Conservation (phyloP, 2,113 vertebrate genomes). For the Protobothrops mucrosquamatus region DNA sequence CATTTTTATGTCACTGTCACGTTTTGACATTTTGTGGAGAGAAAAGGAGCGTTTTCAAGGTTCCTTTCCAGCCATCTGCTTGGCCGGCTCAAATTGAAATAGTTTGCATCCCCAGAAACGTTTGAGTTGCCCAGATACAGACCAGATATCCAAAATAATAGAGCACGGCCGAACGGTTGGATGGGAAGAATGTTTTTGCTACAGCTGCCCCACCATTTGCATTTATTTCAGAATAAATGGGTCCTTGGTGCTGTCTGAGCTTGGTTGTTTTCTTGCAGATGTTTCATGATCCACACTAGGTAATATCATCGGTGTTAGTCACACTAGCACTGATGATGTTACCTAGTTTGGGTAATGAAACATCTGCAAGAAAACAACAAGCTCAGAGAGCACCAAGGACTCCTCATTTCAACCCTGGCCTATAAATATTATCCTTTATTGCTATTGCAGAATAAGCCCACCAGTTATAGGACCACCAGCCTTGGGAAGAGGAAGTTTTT, state of each 20-base stretch:
- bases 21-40: neutral
- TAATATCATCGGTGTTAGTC: neutral
- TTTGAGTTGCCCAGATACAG: neutral
- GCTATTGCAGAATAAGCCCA: neutral
- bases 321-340: neutral
- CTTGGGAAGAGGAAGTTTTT: neutral
- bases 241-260: neutral
- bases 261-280: neutral
- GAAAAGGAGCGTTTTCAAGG: no score
- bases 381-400: neutral
- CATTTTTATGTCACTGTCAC: neutral
- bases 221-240: neutral
- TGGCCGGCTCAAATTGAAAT: neutral
- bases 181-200: neutral
- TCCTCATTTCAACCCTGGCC: neutral
- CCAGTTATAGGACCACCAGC: neutral
- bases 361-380: neutral
- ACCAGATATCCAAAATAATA: neutral
- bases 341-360: neutral
- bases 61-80: neutral
- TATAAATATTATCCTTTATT: neutral
- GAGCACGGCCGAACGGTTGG: neutral
- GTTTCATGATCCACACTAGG: neutral
- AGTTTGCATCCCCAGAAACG: neutral
- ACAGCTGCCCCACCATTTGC: neutral